Percentiles rank a stretch among this genome's conserved stretches.
These are phyloP conservation scores for Sinhomidia bicolor DNA, from an alignment of 2,888 invertebrate genomes.

Conservation along the genomic window DNA sequence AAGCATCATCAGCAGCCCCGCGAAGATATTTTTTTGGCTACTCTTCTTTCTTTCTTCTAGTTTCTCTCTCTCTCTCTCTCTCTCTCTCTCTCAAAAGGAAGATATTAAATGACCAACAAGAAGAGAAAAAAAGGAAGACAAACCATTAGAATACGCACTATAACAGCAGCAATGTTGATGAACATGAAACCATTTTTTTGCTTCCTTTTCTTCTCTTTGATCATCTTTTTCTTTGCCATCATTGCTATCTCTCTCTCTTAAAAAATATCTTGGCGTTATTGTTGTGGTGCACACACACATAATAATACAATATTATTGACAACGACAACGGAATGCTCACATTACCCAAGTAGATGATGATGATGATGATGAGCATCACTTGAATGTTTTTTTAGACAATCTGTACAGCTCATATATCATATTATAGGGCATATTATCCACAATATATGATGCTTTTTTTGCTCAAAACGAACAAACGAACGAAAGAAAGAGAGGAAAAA, in stretches of 20 bases:
- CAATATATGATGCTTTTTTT: constrained; percentile 7
- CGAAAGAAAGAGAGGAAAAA: too few species aligned
- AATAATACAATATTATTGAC: constrained; percentile 17
- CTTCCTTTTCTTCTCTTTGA: constrained; percentile 44
- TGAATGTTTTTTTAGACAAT: neutral
- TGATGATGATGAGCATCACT: neutral
- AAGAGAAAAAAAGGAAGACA: constrained; percentile 17
- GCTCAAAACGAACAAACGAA: neutral
- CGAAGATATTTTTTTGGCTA: constrained; percentile 47
- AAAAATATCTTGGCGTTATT: neutral
- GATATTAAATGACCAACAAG: constrained; percentile 36
- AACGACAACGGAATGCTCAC: constrained; percentile 48
- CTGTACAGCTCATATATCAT: neutral
- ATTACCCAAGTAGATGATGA: neutral
- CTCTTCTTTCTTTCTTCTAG: constrained; percentile 15
- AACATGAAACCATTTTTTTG: constrained; percentile 50
- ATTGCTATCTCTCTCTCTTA: neutral
- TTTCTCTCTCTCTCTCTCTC: neutral
- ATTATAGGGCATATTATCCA: neutral
- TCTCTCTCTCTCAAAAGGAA: too few species aligned
- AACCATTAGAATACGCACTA: neutral
- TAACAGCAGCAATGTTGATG: neutral
- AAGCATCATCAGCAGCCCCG: neutral
- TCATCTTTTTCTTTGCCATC: too few species aligned
- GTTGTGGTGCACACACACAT: neutral